phyloP scores from a whole-genome alignment of 2,888 invertebrate species.

The Cataglyphis rosenhaueri region DNA sequence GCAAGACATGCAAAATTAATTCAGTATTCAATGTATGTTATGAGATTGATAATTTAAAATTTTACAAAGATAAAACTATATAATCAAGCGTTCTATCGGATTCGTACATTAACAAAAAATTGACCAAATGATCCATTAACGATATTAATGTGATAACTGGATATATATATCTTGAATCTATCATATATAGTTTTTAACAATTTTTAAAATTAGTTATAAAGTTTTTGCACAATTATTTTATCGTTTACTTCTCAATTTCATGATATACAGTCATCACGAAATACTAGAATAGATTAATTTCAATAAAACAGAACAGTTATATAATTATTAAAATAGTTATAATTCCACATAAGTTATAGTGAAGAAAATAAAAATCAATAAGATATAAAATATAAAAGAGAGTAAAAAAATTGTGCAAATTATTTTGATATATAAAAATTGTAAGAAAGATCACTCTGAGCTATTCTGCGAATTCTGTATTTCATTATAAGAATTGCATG shows the following conservation, averaged over 20 bases:
- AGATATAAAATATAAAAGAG: not conserved
- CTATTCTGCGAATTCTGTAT: not conserved
- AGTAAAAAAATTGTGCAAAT: not conserved
- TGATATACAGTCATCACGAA: not conserved
- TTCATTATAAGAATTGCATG: not conserved
- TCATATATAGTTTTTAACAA: not conserved
- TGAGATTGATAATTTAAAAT: not conserved
- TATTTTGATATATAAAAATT: not conserved
- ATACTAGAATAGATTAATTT: constrained; percentile 42
- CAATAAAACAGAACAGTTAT: constrained; percentile 14
- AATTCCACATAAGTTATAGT: constrained; percentile 5
- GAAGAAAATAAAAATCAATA: not conserved
- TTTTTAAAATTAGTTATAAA: not conserved
- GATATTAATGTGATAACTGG: not conserved
- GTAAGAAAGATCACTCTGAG: not conserved
- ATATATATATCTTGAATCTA: not conserved
- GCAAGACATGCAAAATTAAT: not conserved
- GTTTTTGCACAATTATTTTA: not conserved
- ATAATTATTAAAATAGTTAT: constrained; percentile 1
- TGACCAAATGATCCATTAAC: not conserved
- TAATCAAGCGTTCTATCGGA: not conserved
- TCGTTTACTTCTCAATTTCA: not conserved
- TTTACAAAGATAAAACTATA: not conserved
- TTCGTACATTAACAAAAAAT: not conserved
- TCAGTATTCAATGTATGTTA: not conserved